Percentiles rank a stretch among this genome's conserved stretches.
phyloP scores from a whole-genome alignment of 2,113 vertebrate species.

The Rhipidura dahli region DNA sequence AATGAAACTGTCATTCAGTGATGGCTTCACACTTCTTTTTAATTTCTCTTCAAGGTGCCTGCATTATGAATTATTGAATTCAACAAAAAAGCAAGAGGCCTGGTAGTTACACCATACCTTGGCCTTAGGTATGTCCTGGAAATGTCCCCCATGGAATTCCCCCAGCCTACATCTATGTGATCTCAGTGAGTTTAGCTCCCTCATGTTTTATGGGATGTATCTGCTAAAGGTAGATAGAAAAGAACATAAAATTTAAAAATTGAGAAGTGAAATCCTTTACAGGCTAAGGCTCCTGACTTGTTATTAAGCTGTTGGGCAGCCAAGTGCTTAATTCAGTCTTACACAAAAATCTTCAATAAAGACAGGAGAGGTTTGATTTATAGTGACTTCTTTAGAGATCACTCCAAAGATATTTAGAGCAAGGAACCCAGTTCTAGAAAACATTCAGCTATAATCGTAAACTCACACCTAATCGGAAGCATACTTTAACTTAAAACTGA shows the following conservation, averaged over 20 bases:
- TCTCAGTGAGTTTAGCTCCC: neutral
- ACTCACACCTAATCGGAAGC: neutral
- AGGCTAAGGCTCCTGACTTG: neutral
- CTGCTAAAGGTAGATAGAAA: neutral
- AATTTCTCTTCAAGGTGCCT: neutral
- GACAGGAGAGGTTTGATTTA: neutral
- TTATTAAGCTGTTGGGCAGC: neutral
- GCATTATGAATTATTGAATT: neutral
- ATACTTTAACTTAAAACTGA: neutral
- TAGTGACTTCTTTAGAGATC: neutral
- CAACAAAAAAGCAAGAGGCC: neutral
- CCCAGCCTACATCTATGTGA: neutral
- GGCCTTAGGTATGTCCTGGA: neutral
- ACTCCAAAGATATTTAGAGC: neutral
- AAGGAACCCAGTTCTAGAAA: neutral
- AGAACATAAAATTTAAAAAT: neutral
- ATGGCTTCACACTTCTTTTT: neutral
- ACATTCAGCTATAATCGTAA: neutral
- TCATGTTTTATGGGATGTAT: neutral
- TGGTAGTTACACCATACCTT: neutral
- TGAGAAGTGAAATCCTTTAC: neutral
- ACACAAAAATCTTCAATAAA: neutral
- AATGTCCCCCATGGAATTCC: neutral
- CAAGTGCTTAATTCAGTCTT: neutral
- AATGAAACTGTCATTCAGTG: neutral